phyloP scores from a whole-genome alignment of 2,113 vertebrate genomes.

The Ctenomys sociabilis region DNA sequence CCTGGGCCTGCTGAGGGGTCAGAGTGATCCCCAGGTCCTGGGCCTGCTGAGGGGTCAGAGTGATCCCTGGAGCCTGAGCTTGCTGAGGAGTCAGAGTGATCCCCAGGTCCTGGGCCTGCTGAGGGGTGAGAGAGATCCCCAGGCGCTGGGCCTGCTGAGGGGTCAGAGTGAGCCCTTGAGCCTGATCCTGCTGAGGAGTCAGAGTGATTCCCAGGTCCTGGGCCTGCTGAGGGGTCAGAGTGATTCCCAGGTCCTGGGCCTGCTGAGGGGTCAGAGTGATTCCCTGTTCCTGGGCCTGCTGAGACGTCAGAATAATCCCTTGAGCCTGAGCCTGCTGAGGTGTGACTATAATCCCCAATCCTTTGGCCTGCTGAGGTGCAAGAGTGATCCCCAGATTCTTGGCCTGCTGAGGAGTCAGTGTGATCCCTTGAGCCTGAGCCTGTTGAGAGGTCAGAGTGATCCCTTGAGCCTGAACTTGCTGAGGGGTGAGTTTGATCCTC shows the following conservation, averaged over 20 bases:
- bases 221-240: neutral
- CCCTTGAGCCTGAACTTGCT: neutral
- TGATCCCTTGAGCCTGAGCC: neutral
- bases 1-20: neutral
- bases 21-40: neutral
- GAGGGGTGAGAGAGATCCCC: neutral
- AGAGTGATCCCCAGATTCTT: neutral
- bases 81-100: neutral
- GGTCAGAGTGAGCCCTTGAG: neutral
- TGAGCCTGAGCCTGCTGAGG: neutral
- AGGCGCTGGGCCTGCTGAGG: neutral
- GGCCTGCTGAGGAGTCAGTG: neutral
- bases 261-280: neutral
- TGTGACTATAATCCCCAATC: rapidly evolving
- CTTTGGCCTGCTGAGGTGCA: rapidly evolving
- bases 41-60: neutral
- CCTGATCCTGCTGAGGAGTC: neutral
- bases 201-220: neutral
- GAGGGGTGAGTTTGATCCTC: neutral
- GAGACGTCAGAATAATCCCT: neutral
- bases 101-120: neutral
- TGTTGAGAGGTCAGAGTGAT: neutral
- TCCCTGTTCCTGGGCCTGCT: neutral
- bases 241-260: neutral
- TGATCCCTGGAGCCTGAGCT: too few relatives aligned